These are phyloP conservation scores for Platyrinchus mystaceus DNA, from an alignment of 2,797 vertebrate species.

Conservation along the genomic window DNA sequence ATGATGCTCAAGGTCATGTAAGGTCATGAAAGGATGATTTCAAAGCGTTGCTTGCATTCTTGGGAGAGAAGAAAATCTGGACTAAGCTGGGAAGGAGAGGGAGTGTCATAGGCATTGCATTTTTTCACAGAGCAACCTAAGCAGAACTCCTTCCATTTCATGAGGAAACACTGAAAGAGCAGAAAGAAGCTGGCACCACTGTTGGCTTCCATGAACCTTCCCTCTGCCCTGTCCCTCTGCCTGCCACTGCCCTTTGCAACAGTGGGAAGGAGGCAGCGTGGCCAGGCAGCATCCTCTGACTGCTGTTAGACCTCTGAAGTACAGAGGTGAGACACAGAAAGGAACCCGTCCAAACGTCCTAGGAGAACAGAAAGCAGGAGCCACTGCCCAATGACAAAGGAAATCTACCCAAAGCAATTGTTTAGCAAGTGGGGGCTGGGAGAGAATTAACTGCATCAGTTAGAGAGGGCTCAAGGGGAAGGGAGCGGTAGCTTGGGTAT, in stretches of 20 bases:
- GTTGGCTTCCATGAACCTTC: not conserved
- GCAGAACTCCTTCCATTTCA: not conserved
- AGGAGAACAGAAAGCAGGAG: not conserved
- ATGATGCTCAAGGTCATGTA: not conserved
- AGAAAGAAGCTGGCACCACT: not conserved
- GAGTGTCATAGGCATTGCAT: not conserved
- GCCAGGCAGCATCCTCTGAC: not conserved
- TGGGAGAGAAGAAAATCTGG: not conserved
- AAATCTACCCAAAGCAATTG: not conserved
- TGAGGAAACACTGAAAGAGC: not conserved
- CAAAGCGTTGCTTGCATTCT: not conserved
- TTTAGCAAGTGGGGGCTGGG: not conserved
- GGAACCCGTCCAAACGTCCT: not conserved
- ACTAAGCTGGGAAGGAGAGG: not conserved
- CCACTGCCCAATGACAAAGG: not conserved
- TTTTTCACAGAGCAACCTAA: not conserved
- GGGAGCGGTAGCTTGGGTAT: slow-evolving; percentile 24
- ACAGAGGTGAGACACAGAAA: not conserved
- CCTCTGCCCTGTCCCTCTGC: not conserved
- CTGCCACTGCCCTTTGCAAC: not conserved
- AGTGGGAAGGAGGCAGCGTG: not conserved
- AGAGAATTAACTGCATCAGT: slow-evolving; percentile 2
- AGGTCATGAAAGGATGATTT: not conserved
- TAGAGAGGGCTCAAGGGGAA: slow-evolving; percentile 30
- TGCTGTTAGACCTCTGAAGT: not conserved